Evolutionary conservation across 2,113 vertebrate species (phyloP).

Genomic region (Phoxinus phoxinus): DNA sequence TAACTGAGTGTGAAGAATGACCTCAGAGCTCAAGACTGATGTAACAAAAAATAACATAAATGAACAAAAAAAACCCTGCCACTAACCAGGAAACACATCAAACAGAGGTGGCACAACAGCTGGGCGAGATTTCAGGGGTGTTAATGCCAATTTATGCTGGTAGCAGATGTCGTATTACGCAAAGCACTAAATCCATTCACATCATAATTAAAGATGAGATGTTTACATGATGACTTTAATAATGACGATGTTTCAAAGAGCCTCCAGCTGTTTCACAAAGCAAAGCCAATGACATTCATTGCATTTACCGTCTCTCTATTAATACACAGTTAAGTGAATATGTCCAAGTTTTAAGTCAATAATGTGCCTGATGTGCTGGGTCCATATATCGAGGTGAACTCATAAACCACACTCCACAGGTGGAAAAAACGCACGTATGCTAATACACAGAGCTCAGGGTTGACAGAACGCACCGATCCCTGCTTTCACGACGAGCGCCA

Average conservation of each 20-base stretch:
- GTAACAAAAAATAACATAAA: constrained; percentile 24
- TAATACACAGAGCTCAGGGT: constrained; percentile 33
- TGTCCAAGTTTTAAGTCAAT: background rate
- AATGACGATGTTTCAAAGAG: background rate
- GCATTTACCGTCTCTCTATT: background rate
- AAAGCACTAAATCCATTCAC: constrained; percentile 39
- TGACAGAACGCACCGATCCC: constrained; percentile 26
- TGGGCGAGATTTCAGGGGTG: background rate
- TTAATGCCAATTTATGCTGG: constrained; percentile 36
- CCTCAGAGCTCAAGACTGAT: constrained; percentile 32
- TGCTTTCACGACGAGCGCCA: background rate
- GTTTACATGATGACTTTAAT: constrained; percentile 31
- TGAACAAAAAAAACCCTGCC: background rate
- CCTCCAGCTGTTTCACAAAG: constrained; percentile 17
- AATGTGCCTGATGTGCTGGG: constrained; percentile 6
- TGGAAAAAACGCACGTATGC: constrained; percentile 3
- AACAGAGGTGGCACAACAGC: background rate
- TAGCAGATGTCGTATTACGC: constrained; percentile 36
- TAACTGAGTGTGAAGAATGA: constrained; percentile 51
- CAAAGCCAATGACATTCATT: constrained; percentile 1
- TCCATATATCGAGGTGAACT: constrained; percentile 2
- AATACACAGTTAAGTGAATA: constrained; percentile 1
- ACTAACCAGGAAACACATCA: constrained; percentile 14
- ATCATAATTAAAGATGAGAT: constrained; percentile 40
- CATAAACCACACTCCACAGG: constrained; percentile 15